phyloP scores from a whole-genome alignment of 2,797 vertebrate genomes.

The Phalloptychus januarius region DNA sequence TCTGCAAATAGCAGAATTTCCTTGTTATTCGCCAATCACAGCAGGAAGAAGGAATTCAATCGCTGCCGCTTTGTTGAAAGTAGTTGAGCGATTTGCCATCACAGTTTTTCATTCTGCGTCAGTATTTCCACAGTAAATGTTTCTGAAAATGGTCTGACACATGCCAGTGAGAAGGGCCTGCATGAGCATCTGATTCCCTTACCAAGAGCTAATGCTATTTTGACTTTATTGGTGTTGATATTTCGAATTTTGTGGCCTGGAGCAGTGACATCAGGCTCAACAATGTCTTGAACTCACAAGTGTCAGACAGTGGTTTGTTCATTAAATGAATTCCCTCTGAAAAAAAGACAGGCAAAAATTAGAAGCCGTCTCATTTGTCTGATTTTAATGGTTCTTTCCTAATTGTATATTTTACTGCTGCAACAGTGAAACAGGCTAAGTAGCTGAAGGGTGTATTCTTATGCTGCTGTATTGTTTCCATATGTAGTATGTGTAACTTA shows the following conservation, averaged over 20 bases:
- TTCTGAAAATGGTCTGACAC: constrained; percentile 56
- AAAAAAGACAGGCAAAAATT: constrained; percentile 14
- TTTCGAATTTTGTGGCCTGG: constrained; percentile 61
- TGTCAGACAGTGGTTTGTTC: constrained; percentile 53
- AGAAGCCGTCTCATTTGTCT: constrained; percentile 26
- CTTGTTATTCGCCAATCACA: constrained; percentile 41
- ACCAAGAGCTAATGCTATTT: constrained; percentile 57
- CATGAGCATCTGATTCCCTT: constrained; percentile 48
- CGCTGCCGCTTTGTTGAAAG: constrained; percentile 41
- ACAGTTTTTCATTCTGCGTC: constrained; percentile 42
- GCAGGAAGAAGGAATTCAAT: constrained; percentile 40
- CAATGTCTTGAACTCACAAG: constrained; percentile 35
- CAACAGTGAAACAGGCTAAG: constrained; percentile 8
- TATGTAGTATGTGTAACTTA: not conserved
- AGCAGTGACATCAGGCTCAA: constrained; percentile 64
- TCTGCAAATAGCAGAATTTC: constrained; percentile 39
- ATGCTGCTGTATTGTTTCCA: not conserved
- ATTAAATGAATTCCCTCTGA: constrained; percentile 36
- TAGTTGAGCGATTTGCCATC: constrained; percentile 42
- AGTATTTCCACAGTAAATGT: constrained; percentile 67
- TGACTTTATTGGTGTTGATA: constrained; percentile 67
- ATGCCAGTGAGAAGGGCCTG: constrained; percentile 50
- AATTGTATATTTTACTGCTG: constrained; percentile 21
- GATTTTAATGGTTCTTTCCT: constrained; percentile 15
- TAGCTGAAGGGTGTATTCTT: not conserved